Conservation (phyloP, 2,113 vertebrate genomes). For the Oceanodroma tethys region DNA sequence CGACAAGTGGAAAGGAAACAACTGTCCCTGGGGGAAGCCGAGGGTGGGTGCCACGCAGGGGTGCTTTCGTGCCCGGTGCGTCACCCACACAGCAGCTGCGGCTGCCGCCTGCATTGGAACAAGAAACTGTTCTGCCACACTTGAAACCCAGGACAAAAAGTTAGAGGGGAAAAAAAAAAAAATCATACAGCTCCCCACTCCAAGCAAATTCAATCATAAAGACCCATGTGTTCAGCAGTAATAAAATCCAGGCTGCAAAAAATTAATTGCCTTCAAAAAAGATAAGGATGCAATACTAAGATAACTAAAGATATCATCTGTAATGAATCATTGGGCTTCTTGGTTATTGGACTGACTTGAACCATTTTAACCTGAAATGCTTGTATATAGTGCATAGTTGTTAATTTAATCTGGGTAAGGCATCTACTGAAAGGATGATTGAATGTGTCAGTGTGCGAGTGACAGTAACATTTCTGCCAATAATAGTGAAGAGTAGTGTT, state of each 20-base stretch:
- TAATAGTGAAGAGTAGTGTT: background rate
- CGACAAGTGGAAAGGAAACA: background rate
- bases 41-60: background rate
- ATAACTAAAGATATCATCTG: background rate
- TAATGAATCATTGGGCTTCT: background rate
- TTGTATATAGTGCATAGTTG: background rate
- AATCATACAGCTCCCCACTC: background rate
- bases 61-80: background rate
- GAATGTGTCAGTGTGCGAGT: background rate
- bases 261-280: background rate
- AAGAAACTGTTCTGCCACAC: background rate
- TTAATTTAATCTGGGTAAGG: background rate
- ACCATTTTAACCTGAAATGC: background rate
- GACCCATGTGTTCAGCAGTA: background rate
- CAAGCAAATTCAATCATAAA: background rate
- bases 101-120: background rate
- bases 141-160: background rate
- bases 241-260: background rate
- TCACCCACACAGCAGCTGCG: background rate
- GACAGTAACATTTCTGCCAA: background rate
- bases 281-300: background rate
- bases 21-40: background rate
- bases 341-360: background rate
- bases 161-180: background rate
- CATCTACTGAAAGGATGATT: background rate